Evolutionary conservation across 2,113 vertebrate genomes (phyloP).

Genomic region (Caranx melampygus): DNA sequence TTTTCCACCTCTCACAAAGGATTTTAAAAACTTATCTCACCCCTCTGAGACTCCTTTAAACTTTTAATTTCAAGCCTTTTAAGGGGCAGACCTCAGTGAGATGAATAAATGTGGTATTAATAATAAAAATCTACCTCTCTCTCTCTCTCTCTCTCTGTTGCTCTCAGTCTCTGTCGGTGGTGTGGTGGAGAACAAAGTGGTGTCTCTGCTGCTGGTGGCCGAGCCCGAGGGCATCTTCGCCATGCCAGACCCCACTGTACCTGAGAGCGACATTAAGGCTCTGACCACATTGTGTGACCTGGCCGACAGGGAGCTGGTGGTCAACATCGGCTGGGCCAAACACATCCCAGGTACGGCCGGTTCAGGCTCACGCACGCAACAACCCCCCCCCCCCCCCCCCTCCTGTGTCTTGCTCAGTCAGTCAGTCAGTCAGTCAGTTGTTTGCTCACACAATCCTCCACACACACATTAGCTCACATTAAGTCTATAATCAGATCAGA

Average conservation of each 20-base stretch:
- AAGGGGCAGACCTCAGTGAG: background rate
- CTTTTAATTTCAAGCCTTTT: background rate
- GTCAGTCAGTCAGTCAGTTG: background rate
- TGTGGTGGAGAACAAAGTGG: conserved; percentile 94
- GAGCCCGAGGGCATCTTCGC: conserved; percentile 98
- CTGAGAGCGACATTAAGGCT: conserved; percentile 98
- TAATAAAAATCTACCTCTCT: background rate
- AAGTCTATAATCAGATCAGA: conserved; percentile 73
- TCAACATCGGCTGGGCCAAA: conserved; percentile 99
- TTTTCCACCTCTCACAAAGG: background rate
- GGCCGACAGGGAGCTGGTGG: conserved; percentile 96
- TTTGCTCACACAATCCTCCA: conserved; percentile 29
- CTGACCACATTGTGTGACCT: conserved; percentile 98
- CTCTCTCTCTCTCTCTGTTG: background rate
- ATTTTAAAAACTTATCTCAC: background rate
- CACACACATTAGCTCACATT: conserved; percentile 62
- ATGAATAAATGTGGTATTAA: background rate
- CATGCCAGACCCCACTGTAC: conserved; percentile 97
- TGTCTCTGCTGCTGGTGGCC: conserved; percentile 95
- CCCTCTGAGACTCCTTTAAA: background rate
- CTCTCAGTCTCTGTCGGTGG: conserved; percentile 66
- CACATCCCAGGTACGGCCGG: conserved; percentile 93
- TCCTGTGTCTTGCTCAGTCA: background rate
- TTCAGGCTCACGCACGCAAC: background rate
- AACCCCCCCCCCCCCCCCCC: background rate